These are phyloP conservation scores for Seriola quinqueradiata DNA, from an alignment of 2,113 vertebrate species.

Conservation along the genomic window DNA sequence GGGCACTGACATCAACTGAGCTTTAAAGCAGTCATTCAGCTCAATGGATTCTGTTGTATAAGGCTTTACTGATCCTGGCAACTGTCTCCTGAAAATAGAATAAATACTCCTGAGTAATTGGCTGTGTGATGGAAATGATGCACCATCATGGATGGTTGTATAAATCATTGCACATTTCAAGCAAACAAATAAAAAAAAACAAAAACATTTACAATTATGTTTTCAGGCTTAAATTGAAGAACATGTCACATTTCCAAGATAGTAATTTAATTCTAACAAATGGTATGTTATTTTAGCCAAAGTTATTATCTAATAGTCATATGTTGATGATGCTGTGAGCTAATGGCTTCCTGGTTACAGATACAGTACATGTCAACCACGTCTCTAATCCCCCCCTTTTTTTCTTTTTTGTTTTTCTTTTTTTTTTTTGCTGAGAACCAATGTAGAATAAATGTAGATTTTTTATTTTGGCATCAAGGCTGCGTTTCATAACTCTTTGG, in stretches of 20 bases:
- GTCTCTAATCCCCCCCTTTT: not conserved
- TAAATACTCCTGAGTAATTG: constrained; percentile 27
- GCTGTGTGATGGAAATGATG: constrained; percentile 18
- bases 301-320: constrained; percentile 15
- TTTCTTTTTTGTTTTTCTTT: no score
- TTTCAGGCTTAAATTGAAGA: constrained; percentile 40
- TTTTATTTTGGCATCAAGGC: constrained; percentile 38
- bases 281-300: constrained; percentile 23
- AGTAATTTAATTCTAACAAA: constrained; percentile 30
- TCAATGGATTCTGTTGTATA: constrained; percentile 14
- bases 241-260: constrained; percentile 13
- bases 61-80: constrained; percentile 22
- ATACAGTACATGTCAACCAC: constrained; percentile 23
- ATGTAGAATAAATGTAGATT: constrained; percentile 38
- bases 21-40: constrained; percentile 22
- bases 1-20: not conserved
- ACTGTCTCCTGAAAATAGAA: constrained; percentile 34
- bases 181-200: constrained; percentile 2
- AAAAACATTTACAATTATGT: constrained; percentile 30
- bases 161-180: constrained; percentile 36
- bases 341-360: constrained; percentile 14
- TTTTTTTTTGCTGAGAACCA: constrained; percentile 24
- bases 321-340: constrained; percentile 5
- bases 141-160: constrained; percentile 17
- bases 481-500: constrained; percentile 42